These are phyloP conservation scores for Oasisia sp. DNA, from an alignment of 2,888 invertebrate species.

Conservation along the genomic window DNA sequence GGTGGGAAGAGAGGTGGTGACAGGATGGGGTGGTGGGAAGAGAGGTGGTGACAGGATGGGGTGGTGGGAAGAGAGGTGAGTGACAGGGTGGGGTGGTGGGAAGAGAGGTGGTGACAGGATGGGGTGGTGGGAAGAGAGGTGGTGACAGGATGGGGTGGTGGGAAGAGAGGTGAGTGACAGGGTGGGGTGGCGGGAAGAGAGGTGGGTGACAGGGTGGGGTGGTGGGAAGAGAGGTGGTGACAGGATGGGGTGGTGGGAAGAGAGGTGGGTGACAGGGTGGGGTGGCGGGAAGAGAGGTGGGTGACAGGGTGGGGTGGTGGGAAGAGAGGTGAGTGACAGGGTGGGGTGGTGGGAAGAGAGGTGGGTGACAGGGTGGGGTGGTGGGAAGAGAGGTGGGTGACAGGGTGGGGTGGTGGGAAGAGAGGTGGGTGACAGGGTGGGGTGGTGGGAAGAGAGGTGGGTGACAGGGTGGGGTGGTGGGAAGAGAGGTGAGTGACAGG, in stretches of 20 bases:
- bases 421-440: conserved; percentile 28
- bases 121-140: conserved; percentile 34
- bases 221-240: conserved; percentile 34
- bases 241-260: conserved; percentile 27
- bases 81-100: too few relatives aligned
- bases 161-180: conserved; percentile 32
- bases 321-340: conserved; percentile 32
- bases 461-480: conserved; percentile 7
- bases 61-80: too few relatives aligned
- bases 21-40: too few relatives aligned
- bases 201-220: conserved; percentile 28
- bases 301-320: conserved; percentile 7
- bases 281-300: conserved; percentile 35
- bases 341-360: conserved; percentile 31
- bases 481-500: conserved; percentile 32
- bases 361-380: conserved; percentile 26
- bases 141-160: conserved; percentile 21
- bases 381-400: conserved; percentile 33
- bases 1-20: too few relatives aligned
- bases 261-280: conserved; percentile 28
- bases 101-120: too few relatives aligned
- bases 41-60: too few relatives aligned
- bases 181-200: conserved; percentile 30
- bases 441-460: conserved; percentile 35
- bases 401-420: conserved; percentile 27